These are phyloP conservation scores for Helogale parvula DNA, from an alignment of 2,113 vertebrate species.

Conservation along the genomic window DNA sequence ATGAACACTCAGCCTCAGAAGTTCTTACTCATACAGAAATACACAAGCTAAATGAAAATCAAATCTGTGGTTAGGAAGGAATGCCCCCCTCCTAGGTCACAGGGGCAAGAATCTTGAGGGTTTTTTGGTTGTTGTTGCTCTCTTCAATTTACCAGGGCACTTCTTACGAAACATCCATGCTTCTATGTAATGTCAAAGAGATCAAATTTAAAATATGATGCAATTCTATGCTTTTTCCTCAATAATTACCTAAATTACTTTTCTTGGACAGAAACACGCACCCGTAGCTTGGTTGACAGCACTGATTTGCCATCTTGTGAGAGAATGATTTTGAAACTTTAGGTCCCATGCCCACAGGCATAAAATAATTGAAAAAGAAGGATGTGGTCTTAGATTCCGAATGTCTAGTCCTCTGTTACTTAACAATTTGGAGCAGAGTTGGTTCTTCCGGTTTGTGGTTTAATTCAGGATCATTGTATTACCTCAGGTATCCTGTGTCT, in stretches of 20 bases:
- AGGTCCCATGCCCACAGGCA: conserved; percentile 34
- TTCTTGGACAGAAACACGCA: conserved; percentile 62
- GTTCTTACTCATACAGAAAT: not conserved
- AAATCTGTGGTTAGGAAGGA: conserved; percentile 9
- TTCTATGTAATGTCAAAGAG: conserved; percentile 33
- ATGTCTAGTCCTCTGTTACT: not conserved
- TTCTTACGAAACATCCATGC: not conserved
- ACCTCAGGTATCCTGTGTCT: not conserved
- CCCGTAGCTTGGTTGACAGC: conserved; percentile 40
- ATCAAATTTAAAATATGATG: conserved; percentile 51
- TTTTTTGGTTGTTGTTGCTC: not conserved
- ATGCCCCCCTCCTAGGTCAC: not conserved
- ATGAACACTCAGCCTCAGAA: not conserved
- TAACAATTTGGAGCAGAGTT: not conserved
- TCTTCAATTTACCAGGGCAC: conserved; percentile 5
- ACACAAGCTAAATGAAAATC: conserved; percentile 30
- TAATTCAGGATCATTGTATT: not conserved
- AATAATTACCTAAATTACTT: conserved; percentile 62
- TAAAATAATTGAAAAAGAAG: not conserved
- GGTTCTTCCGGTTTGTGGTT: not conserved
- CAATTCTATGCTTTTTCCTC: conserved; percentile 27
- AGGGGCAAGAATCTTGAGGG: not conserved
- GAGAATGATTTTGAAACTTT: conserved; percentile 51
- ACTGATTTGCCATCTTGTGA: conserved; percentile 61
- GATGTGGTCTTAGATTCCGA: not conserved